phyloP scores from a whole-genome alignment of 2,888 invertebrate species.

The Holacanthella duospinosa region DNA sequence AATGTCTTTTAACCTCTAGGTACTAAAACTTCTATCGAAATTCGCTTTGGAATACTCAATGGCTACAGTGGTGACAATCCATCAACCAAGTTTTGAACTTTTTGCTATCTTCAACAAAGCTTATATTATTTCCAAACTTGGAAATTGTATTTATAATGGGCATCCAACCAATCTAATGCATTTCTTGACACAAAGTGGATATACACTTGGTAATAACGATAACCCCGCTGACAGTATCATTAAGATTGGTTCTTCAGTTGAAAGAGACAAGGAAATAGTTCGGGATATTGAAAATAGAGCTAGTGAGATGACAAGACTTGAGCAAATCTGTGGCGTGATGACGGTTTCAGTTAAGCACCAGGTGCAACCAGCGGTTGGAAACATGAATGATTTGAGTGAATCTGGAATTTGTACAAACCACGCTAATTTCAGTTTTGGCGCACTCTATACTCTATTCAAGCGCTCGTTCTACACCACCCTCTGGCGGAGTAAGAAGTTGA shows the following conservation, averaged over 20 bases:
- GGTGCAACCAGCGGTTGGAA: background rate
- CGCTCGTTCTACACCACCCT: slow-evolving; percentile 12
- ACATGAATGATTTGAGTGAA: background rate
- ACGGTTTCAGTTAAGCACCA: background rate
- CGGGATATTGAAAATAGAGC: background rate
- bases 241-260: slow-evolving; percentile 5
- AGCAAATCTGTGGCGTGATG: background rate
- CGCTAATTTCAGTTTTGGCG: slow-evolving; percentile 9
- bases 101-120: background rate
- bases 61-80: slow-evolving; percentile 8
- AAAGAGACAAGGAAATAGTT: background rate
- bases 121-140: slow-evolving; percentile 6
- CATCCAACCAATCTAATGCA: background rate
- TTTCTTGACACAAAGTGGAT: background rate
- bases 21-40: background rate
- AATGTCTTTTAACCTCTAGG: no score
- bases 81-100: slow-evolving; percentile 15
- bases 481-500: slow-evolving; percentile 11
- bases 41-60: slow-evolving; percentile 1
- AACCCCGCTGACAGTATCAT: slow-evolving; percentile 14
- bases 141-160: slow-evolving; percentile 8
- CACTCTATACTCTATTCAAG: slow-evolving; percentile 6
- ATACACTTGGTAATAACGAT: background rate
- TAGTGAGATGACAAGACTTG: background rate
- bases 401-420: slow-evolving; percentile 14